Base-by-base conservation (phyloP, 2,113 vertebrate genomes). In the Tetraodon nigroviridis region DNA sequence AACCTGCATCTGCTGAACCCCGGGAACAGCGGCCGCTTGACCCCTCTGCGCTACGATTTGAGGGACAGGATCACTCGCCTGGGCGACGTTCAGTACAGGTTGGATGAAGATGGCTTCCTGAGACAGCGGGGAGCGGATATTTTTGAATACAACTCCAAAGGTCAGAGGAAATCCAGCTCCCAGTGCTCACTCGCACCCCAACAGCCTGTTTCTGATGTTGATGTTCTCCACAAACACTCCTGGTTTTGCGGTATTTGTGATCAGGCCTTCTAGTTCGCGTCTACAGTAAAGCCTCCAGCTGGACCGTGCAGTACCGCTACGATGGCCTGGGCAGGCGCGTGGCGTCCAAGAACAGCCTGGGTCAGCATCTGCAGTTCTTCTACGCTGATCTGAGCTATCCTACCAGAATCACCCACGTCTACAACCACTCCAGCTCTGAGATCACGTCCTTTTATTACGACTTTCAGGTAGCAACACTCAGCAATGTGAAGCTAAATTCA, bases 131-230 rank as follows among this genome's bases (percentile, higher is more conserved):
- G 97, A 48, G 93, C 95, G 0, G 97, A 99, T 66, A 95, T 99
- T 78, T 99, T 99, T 75, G 96, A 99, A 53, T 99, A 99, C 74
- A 99, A 96, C 75, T 99, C 97, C 58, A 99, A 99, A 85, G 97
- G 87, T 89, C 4, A 3, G 24, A 27, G 62, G 44, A 10, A 12
- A 12, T 11, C 2, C 32, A 37, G 24, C 24, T 27, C 3, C 24
- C 7, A 37, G 32, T 11, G 32, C 11, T 11, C 3, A 11, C 11
- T 37, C 32, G 12, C 32, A 10, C 32, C 1, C 8, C 11, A 37
- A 10, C 32, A 12, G 32, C 12, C 32, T 2, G 1, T 2, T 27
- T 27, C 24, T 27, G 24, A 27, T 5, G 24, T 4, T 3, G 24
- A 11, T 12, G 32, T 37, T 8, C 32, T 37, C 32, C 32, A 37